Base-by-base conservation (phyloP, 2,113 vertebrate genomes). In the Phylloscopus trochilus region DNA sequence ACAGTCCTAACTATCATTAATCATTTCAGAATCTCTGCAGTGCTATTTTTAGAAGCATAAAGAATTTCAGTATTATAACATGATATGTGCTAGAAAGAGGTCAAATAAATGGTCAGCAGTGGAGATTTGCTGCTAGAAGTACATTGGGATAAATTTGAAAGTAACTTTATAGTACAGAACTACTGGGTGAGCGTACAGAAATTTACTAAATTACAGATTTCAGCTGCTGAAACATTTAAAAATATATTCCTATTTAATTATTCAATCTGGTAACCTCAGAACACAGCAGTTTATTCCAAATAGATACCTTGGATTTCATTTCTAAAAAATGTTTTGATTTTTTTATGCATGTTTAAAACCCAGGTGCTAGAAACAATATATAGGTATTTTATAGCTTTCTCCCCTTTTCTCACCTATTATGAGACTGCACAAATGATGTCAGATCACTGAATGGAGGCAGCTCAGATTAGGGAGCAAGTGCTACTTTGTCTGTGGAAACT, bases 1-100 rank as follows among this genome's bases (percentile, higher is more conserved):
- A 90, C 79, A 92, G 84, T 67, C 85, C 91, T 90, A 96, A 77
- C 92, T 95, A 84, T 86, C 94, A 89, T 96, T 97, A 97, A 97
- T 97, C 94, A 97, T 96, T 97, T 91, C 73, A 79, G 70, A 90
- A 58, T 85, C 90, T 95, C 66, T 77, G n/a, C 87, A 89, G 43
- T 66, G 39, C 75, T 94, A 75, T 96, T 86, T 92, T 96, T 95
- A 75, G 83, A 37, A 64, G 62, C 74, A 44, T 49, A 93, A 90
- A 96, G 72, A 97, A 68, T 97, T 97, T 70, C 87, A 83, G 59
- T 88, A 46, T 83, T 94, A 83, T 68, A 83, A 80, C 58, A 37
- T 28, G 82, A n/a, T 68, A 39, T 70, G 37, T 92, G 55, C 53
- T 68, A 90, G 58, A n/a, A 96, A 72, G 59, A 89, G 74, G 24